A percentile compares a stretch with the other conserved stretches of the same genome.
phyloP scores from a whole-genome alignment of 1,140 invertebrate species.

The Harpegnathos saltator region DNA sequence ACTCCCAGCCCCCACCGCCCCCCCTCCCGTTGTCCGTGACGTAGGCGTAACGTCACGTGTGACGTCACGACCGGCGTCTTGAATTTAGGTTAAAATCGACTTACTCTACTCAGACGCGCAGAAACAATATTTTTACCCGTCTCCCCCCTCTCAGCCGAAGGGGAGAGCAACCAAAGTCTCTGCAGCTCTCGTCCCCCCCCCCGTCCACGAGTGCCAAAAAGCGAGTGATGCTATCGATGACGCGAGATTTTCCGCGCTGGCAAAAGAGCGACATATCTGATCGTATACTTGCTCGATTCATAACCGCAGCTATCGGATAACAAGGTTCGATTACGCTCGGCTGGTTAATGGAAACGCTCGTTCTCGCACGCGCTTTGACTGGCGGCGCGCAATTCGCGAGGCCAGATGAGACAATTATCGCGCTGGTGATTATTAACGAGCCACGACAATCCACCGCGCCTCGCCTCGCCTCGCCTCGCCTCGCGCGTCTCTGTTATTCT shows the following conservation, averaged over 20 bases:
- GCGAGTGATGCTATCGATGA: conserved; percentile 23
- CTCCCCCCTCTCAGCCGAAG: too few species aligned
- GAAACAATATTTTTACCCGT: neutral
- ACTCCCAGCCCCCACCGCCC: too few species aligned
- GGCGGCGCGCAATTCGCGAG: conserved; percentile 23
- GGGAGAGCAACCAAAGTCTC: too few species aligned
- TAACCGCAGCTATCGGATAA: conserved; percentile 37
- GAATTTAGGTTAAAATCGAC: too few species aligned
- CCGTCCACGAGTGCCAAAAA: too few species aligned
- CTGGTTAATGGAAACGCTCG: conserved; percentile 44
- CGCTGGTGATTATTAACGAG: conserved; percentile 24
- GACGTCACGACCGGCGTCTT: too few species aligned
- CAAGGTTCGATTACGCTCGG: conserved; percentile 27
- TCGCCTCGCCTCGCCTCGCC: neutral
- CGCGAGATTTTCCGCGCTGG: conserved; percentile 50
- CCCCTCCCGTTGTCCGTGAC: too few species aligned
- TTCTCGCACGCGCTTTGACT: conserved; percentile 41
- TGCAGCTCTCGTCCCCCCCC: too few species aligned
- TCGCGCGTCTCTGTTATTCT: too few species aligned
- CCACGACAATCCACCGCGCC: neutral
- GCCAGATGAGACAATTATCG: conserved; percentile 51
- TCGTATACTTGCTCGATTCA: conserved; percentile 51
- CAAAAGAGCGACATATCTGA: conserved; percentile 36
- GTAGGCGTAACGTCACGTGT: too few species aligned
- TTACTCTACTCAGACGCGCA: neutral